Base-by-base conservation (phyloP, 1,140 invertebrate genomes). In the Ips nitidus region DNA sequence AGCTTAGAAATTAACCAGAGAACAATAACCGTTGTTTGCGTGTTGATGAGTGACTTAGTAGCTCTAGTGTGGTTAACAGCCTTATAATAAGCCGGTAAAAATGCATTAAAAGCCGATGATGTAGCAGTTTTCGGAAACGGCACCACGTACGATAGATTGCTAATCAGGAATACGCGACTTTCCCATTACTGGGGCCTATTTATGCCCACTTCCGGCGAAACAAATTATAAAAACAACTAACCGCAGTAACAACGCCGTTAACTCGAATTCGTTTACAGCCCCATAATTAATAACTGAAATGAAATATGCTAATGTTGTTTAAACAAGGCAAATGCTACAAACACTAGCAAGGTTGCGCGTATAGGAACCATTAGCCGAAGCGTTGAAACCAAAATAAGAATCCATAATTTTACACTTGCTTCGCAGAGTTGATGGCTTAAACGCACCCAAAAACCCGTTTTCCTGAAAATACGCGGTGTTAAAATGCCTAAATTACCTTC, bases 401-500 rank as follows among this genome's bases (percentile, higher is more conserved):
- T 72, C 39, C 40, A 65, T 65, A 65, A 65, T 22, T 1, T 22
- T 2, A 50, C 47, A 22, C 47, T 50, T 22, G 47, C 22, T 50
- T 50, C 38, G 3, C 53, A 65, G 61, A 69, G 69, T 70, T 66
- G 63, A 70, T 66, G 60, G 67, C 63, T 45, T 72, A 70, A 70
- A 69, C 59, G 67, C 47, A 50, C 41, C 58, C 50, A 52, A 70
- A 45, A 69, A 60, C 43, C 61, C 66, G 69, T 72, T 72, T 72
- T 59, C 56, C 71, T 66, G 43, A 75, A 75, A 75, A 75, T 69
- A 74, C 39, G 65, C 71, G 74, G 75, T 76, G 75, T 75, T 77
- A 77, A 77, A 77, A 75, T 75, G 65, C 68, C 67, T 65, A 76
- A 77, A 76, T 77, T 76, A 72, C 76, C 72, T 73, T 70, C 74